phyloP scores from a whole-genome alignment of 2,888 invertebrate species.

The Laspeyria flexula region DNA sequence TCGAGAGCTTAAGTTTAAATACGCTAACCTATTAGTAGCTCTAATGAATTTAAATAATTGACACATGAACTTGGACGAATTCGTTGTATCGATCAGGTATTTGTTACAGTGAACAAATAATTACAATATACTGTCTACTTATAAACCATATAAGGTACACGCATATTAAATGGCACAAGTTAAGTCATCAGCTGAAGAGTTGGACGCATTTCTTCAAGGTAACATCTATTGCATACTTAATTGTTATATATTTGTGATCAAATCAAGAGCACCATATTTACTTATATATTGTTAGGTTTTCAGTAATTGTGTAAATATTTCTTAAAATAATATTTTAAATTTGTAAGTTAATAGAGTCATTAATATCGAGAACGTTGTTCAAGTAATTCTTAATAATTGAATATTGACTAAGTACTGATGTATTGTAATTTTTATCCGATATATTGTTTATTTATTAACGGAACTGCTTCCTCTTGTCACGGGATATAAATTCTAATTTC shows the following conservation, averaged over 20 bases:
- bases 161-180: slow-evolving; percentile 72
- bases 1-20: slow-evolving; percentile 16
- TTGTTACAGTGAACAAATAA: slow-evolving; percentile 31
- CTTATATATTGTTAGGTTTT: slow-evolving; percentile 20
- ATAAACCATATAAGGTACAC: slow-evolving; percentile 58
- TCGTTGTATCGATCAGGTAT: slow-evolving; percentile 67
- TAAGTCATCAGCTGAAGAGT: slow-evolving; percentile 56
- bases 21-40: slow-evolving; percentile 14
- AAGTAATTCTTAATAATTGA: slow-evolving; percentile 20
- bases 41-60: slow-evolving; percentile 30
- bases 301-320: slow-evolving; percentile 4
- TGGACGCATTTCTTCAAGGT: slow-evolving; percentile 51
- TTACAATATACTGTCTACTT: slow-evolving; percentile 48
- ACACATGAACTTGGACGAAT: slow-evolving; percentile 65
- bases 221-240: slow-evolving; percentile 47
- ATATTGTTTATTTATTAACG: slow-evolving; percentile 1
- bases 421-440: slow-evolving; percentile 21
- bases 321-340: not conserved
- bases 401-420: slow-evolving; percentile 17
- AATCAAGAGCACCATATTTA: slow-evolving; percentile 42
- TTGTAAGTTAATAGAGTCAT: not conserved
- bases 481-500: slow-evolving; percentile 12
- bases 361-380: too few species aligned
- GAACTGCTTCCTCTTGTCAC: slow-evolving; percentile 26
- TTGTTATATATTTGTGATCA: slow-evolving; percentile 38